Conservation (phyloP, 2,797 vertebrate species). For the Neopelma chrysocephalum region DNA sequence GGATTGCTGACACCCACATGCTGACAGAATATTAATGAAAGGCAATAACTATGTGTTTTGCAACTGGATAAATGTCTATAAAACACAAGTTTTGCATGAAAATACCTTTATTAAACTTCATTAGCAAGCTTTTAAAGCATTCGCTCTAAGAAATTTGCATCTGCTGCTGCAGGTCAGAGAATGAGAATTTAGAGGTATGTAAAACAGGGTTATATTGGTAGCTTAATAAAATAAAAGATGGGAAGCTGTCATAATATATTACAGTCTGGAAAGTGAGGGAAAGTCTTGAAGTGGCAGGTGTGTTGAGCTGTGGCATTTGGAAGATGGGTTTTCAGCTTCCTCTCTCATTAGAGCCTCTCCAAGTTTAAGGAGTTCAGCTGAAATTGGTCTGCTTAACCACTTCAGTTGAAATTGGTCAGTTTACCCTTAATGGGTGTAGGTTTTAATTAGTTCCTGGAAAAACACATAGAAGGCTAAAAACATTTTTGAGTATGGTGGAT, state of each 20-base stretch:
- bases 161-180: background rate
- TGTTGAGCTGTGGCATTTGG: background rate
- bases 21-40: background rate
- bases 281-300: background rate
- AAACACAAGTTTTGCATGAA: background rate
- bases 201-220: background rate
- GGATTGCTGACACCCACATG: background rate
- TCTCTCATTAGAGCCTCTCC: background rate
- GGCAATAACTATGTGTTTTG: background rate
- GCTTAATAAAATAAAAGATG: background rate
- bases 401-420: background rate
- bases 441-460: background rate
- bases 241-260: background rate
- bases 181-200: background rate
- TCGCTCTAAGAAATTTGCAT: rapidly evolving
- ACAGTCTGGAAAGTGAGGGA: background rate
- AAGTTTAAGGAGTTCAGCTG: background rate
- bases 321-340: background rate
- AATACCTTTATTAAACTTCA: background rate
- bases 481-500: background rate
- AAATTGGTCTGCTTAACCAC: background rate
- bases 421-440: background rate
- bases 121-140: background rate
- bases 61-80: background rate
- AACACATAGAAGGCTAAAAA: background rate